These are phyloP conservation scores for Apocheima hispidaria DNA, from an alignment of 2,888 invertebrate species.

Conservation along the genomic window DNA sequence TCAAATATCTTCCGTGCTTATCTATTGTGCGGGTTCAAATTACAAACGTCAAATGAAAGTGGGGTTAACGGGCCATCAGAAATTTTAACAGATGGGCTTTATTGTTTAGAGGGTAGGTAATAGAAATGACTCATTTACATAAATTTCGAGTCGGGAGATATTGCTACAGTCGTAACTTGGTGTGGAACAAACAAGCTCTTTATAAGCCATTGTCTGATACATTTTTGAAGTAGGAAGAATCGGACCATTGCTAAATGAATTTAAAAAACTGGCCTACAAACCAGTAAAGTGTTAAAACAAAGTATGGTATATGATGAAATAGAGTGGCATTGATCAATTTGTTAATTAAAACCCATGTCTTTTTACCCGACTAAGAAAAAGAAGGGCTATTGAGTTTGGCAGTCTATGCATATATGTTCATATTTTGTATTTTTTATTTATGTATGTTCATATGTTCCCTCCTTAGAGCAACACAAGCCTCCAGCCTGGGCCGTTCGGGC, in stretches of 20 bases:
- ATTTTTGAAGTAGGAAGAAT: slow-evolving; percentile 5
- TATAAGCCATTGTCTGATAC: slow-evolving; percentile 6
- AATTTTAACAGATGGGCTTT: slow-evolving; percentile 43
- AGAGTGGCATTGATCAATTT: no score
- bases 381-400: no score
- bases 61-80: slow-evolving; percentile 45
- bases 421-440: no score
- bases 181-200: slow-evolving; percentile 26
- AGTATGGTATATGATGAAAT: no score
- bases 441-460: no score
- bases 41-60: slow-evolving; percentile 40
- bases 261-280: not conserved
- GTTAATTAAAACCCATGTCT: no score
- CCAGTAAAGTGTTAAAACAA: not conserved
- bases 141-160: slow-evolving; percentile 31
- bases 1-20: slow-evolving; percentile 14
- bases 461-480: no score
- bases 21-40: slow-evolving; percentile 34
- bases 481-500: no score
- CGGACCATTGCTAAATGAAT: not conserved
- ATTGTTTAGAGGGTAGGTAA: slow-evolving; percentile 40
- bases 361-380: no score
- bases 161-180: slow-evolving; percentile 34
- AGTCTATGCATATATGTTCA: no score
- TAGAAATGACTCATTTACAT: slow-evolving; percentile 40